A percentile compares a stretch with the other conserved stretches of the same genome.
phyloP scores from a whole-genome alignment of 1,140 invertebrate genomes.

The Caerostris extrusa region DNA sequence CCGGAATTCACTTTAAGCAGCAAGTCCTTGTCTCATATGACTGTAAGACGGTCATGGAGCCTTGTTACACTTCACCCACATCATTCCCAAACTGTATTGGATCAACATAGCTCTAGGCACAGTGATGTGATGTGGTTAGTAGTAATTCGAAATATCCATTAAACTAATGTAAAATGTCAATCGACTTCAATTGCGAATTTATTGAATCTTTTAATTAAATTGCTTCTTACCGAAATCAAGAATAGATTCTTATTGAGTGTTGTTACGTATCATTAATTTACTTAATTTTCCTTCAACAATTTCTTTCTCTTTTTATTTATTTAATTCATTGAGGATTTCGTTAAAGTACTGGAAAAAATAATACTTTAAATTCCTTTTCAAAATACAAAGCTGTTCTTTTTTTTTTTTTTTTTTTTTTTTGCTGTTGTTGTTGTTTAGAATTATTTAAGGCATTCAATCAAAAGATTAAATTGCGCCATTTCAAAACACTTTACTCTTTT shows the following conservation, averaged over 20 bases:
- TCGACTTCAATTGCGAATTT: not conserved
- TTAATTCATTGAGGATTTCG: not conserved
- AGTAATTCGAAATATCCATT: too few species aligned
- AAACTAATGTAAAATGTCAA: not conserved
- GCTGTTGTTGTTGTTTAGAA: not conserved
- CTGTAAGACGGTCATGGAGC: too few species aligned
- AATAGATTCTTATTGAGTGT: not conserved
- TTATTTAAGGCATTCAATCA: conserved; percentile 7
- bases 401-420: not conserved
- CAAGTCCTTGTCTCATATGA: too few species aligned
- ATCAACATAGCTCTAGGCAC: too few species aligned
- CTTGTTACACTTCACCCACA: too few species aligned
- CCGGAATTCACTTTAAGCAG: too few species aligned
- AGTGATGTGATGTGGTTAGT: too few species aligned
- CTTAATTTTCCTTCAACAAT: not conserved
- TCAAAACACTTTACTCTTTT: not conserved
- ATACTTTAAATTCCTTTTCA: not conserved
- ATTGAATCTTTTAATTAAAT: not conserved
- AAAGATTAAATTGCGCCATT: conserved; percentile 9
- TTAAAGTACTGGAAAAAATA: not conserved
- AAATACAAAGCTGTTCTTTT: conserved; percentile 20
- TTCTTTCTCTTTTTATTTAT: not conserved
- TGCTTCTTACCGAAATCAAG: not conserved
- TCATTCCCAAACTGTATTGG: too few species aligned
- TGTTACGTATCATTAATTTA: conserved; percentile 20